Conservation (phyloP, 2,888 invertebrate species). For the Marasmarcha lunaedactyla region DNA sequence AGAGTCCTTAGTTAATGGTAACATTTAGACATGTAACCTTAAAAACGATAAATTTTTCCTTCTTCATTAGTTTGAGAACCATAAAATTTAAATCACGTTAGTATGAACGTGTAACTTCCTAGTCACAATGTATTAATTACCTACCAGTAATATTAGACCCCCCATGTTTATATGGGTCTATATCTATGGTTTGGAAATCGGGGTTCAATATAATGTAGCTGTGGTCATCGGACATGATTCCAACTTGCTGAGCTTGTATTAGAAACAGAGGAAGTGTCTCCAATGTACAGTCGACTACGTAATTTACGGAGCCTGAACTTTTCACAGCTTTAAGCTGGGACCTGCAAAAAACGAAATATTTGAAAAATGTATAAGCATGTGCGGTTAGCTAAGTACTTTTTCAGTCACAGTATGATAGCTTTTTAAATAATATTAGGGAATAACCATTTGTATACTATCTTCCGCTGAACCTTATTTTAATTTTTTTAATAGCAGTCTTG, state of each 20-base stretch:
- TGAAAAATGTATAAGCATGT: background rate
- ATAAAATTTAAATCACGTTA: too few relatives aligned
- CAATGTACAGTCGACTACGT: conserved; percentile 80
- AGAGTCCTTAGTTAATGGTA: too few relatives aligned
- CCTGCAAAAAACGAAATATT: conserved; percentile 36
- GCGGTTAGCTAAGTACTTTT: background rate
- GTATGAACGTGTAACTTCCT: too few relatives aligned
- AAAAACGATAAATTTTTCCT: too few relatives aligned
- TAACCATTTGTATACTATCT: too few relatives aligned
- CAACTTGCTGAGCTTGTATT: conserved; percentile 85
- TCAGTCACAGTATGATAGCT: too few relatives aligned
- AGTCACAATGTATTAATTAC: too few relatives aligned
- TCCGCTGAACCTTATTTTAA: too few relatives aligned
- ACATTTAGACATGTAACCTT: too few relatives aligned
- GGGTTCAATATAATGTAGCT: conserved; percentile 83
- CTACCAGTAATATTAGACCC: conserved; percentile 85
- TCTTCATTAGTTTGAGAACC: too few relatives aligned
- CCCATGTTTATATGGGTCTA: conserved; percentile 81
- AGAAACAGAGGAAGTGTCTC: conserved; percentile 46
- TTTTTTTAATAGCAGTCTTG: too few relatives aligned
- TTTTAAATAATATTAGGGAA: too few relatives aligned
- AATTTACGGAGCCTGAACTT: conserved; percentile 74
- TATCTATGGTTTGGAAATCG: conserved; percentile 84
- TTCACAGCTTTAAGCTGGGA: conserved; percentile 78
- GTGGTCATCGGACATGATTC: conserved; percentile 83